Conservation (phyloP, 1,140 invertebrate species). For the Drosophila guanche region DNA sequence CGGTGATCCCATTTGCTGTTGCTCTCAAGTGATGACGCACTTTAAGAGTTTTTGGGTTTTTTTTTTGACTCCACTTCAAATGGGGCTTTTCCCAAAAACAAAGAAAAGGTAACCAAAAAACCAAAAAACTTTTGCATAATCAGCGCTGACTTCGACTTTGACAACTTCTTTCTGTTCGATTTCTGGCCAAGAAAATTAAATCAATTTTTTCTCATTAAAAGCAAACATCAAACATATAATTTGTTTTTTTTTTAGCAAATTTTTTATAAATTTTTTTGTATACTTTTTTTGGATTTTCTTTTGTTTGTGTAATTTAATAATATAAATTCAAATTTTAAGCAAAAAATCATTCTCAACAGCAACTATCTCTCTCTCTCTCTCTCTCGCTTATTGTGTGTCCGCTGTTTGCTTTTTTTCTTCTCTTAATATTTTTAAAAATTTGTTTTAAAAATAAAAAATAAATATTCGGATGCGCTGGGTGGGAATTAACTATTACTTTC, state of each 20-base stretch:
- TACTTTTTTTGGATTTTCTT: slow-evolving; percentile 59
- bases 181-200: slow-evolving; percentile 60
- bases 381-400: slow-evolving; percentile 24
- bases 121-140: slow-evolving; percentile 33
- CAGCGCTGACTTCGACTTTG: slow-evolving; percentile 10
- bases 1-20: too few relatives aligned
- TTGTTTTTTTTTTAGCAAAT: slow-evolving; percentile 53
- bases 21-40: slow-evolving; percentile 35
- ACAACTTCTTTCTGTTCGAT: slow-evolving; percentile 3
- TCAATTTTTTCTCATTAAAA: slow-evolving; percentile 61
- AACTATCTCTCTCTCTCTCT: slow-evolving; percentile 33
- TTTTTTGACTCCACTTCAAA: slow-evolving; percentile 14
- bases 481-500: slow-evolving; percentile 21
- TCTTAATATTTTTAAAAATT: slow-evolving; percentile 78
- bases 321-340: slow-evolving; percentile 64
- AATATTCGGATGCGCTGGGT: slow-evolving; percentile 4
- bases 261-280: slow-evolving; percentile 74
- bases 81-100: slow-evolving; percentile 56
- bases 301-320: slow-evolving; percentile 53
- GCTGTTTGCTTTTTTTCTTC: slow-evolving; percentile 15
- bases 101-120: slow-evolving; percentile 15
- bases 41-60: slow-evolving; percentile 15
- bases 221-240: slow-evolving; percentile 77
- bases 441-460: slow-evolving; percentile 77
- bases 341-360: slow-evolving; percentile 62